phyloP scores from a whole-genome alignment of 2,888 invertebrate species.

The Chrysomela aeneicollis region DNA sequence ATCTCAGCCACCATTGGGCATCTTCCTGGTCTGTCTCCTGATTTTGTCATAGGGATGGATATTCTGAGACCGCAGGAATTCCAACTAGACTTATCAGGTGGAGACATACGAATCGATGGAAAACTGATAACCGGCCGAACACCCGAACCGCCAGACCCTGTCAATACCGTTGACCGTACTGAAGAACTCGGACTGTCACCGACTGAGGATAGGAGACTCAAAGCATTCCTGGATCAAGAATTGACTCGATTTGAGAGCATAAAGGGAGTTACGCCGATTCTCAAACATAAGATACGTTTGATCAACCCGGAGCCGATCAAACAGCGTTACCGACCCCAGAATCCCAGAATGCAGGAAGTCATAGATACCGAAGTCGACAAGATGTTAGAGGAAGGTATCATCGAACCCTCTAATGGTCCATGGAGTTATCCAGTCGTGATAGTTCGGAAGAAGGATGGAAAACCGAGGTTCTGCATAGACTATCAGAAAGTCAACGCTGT shows the following conservation, averaged over 20 bases:
- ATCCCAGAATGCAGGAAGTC: conserved; percentile 26
- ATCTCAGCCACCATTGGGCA: background rate
- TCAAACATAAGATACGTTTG: conserved; percentile 21
- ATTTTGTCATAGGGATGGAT: conserved; percentile 6
- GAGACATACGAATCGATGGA: background rate
- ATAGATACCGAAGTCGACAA: conserved; percentile 29
- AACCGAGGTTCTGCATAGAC: conserved; percentile 36
- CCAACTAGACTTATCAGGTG: background rate
- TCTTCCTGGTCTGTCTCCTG: background rate
- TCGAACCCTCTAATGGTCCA: conserved; percentile 34
- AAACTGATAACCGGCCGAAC: background rate
- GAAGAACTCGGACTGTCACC: background rate
- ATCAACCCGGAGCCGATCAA: conserved; percentile 21
- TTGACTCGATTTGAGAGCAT: conserved; percentile 7
- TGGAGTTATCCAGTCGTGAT: conserved; percentile 35
- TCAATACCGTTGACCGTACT: background rate
- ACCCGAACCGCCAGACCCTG: background rate
- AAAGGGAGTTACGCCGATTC: conserved; percentile 17
- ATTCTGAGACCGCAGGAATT: background rate
- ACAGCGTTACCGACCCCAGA: conserved; percentile 25
- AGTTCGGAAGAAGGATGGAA: conserved; percentile 33
- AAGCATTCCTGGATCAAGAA: background rate
- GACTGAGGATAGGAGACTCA: background rate
- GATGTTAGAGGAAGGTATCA: conserved; percentile 28
- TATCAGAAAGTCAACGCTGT: conserved; percentile 33